phyloP scores from a whole-genome alignment of 2,797 vertebrate species.

The Argya squamiceps region DNA sequence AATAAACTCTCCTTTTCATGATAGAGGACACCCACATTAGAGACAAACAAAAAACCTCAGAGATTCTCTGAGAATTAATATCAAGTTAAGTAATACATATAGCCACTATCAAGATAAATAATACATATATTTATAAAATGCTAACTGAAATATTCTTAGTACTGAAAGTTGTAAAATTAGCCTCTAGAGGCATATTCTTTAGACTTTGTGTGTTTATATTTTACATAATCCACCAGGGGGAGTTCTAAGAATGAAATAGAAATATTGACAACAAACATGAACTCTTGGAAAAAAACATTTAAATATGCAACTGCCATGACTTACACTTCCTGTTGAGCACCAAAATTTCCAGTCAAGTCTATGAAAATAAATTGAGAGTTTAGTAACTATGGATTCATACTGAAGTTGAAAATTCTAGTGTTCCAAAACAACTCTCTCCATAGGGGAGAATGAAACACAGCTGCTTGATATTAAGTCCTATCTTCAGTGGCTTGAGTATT shows the following conservation, averaged over 20 bases:
- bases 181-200: neutral
- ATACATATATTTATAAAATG: neutral
- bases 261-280: neutral
- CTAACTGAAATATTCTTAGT: neutral
- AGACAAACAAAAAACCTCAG: neutral
- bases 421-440: neutral
- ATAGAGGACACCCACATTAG: neutral
- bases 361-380: neutral
- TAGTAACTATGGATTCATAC: neutral
- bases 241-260: conserved; percentile 23
- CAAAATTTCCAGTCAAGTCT: neutral
- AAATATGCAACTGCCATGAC: neutral
- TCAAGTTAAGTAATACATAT: neutral
- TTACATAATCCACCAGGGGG: conserved; percentile 47
- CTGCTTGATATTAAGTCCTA: neutral
- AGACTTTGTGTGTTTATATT: neutral
- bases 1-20: neutral
- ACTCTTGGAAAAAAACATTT: neutral
- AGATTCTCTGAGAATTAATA: neutral
- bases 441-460: neutral
- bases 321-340: neutral
- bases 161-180: neutral
- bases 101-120: neutral
- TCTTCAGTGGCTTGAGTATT: neutral
- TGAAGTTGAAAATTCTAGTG: neutral